Percentiles rank a stretch among this genome's conserved stretches.
Conservation (phyloP, 2,888 invertebrate genomes). For the Hydropsyche betteni region DNA sequence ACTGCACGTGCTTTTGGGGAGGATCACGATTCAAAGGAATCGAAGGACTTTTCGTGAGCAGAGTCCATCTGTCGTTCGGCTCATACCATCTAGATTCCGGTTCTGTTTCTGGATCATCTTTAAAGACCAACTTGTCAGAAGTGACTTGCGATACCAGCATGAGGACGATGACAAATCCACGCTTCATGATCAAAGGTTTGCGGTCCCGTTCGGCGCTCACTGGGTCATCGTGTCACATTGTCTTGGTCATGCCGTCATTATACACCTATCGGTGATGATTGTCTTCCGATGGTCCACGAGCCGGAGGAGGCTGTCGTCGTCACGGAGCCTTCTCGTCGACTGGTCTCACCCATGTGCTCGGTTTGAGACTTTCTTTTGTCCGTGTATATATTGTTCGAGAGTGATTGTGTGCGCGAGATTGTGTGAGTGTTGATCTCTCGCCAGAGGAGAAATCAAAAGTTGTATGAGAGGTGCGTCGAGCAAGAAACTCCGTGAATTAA, state of each 20-base stretch:
- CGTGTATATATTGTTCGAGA: too few species aligned
- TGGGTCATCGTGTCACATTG: background rate
- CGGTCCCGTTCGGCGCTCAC: background rate
- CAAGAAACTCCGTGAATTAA: too few species aligned
- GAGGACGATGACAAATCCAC: background rate
- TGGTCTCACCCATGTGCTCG: constrained; percentile 21
- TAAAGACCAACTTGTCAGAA: background rate
- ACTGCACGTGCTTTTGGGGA: constrained; percentile 42
- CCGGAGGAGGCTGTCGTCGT: constrained; percentile 34
- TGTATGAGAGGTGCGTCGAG: background rate
- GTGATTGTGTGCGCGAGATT: too few species aligned
- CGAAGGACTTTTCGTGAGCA: constrained; percentile 49
- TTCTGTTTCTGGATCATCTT: background rate
- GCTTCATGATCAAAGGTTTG: background rate
- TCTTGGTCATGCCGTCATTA: constrained; percentile 5
- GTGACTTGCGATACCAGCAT: background rate
- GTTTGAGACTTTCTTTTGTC: constrained; percentile 36
- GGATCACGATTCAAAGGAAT: constrained; percentile 45
- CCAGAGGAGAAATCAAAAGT: constrained; percentile 40
- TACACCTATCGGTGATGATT: background rate
- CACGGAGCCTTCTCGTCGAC: constrained; percentile 39
- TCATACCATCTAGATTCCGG: constrained; percentile 13
- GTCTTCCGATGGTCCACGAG: background rate
- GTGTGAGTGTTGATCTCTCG: constrained; percentile 38
- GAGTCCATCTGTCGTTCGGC: constrained; percentile 44